Conservation (phyloP, 2,888 invertebrate genomes). For the Linnaemya vulpina region DNA sequence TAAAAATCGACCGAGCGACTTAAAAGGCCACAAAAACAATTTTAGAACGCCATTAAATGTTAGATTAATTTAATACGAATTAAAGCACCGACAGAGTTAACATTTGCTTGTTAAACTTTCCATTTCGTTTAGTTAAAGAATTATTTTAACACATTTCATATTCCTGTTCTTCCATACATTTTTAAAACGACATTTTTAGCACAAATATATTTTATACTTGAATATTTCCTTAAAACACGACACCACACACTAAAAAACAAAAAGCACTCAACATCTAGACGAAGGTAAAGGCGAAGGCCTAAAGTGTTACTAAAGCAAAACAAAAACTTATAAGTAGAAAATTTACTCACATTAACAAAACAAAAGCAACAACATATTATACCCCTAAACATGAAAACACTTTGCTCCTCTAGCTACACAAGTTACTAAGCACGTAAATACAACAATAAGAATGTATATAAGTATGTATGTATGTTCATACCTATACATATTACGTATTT, state of each 20-base stretch:
- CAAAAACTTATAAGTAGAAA: constrained; percentile 39
- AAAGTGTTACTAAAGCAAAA: constrained; percentile 62
- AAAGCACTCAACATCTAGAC: constrained; percentile 48
- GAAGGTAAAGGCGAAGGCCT: constrained; percentile 70
- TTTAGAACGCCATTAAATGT: constrained; percentile 13
- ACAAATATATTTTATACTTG: constrained; percentile 3
- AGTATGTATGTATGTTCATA: background rate
- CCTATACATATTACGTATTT: no score
- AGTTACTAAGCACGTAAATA: constrained; percentile 9
- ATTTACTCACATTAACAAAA: constrained; percentile 41
- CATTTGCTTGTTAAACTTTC: constrained; percentile 19
- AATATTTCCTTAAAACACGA: constrained; percentile 54
- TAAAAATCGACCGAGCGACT: constrained; percentile 12
- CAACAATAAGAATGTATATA: background rate
- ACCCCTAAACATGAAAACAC: constrained; percentile 59
- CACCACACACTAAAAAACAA: constrained; percentile 43
- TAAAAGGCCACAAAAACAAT: constrained; percentile 11
- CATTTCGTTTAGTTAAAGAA: constrained; percentile 14
- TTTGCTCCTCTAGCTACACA: constrained; percentile 17
- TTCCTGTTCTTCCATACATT: constrained; percentile 18
- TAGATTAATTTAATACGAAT: background rate
- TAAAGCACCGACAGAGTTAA: background rate
- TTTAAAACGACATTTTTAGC: background rate
- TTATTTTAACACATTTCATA: background rate
- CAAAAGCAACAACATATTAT: constrained; percentile 39